Conservation (phyloP, 2,113 vertebrate genomes). For the Nothocercus nigrocapillus region DNA sequence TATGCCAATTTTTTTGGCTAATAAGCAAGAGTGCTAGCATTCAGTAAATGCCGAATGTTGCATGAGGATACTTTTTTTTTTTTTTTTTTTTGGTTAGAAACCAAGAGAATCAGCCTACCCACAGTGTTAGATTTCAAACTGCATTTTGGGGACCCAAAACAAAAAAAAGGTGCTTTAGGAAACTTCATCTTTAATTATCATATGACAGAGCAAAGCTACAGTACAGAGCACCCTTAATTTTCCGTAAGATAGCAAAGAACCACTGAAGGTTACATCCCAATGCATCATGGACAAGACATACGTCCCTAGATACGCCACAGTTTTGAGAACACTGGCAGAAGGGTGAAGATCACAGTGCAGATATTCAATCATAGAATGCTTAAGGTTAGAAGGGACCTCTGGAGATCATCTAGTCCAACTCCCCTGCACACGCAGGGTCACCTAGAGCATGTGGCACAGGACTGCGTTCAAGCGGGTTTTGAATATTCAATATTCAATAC, state of each 20-base stretch:
- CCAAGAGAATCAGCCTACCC: not conserved
- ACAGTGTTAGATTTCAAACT: not conserved
- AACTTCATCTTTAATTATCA: not conserved
- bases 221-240: conserved; percentile 73
- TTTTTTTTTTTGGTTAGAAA: not conserved
- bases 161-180: not conserved
- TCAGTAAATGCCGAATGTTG: not conserved
- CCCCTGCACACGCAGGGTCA: no score
- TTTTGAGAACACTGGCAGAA: conserved; percentile 76
- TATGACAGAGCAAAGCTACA: not conserved
- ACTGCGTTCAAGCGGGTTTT: not conserved
- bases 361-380: conserved; percentile 72
- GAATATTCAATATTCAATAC: conserved; percentile 63
- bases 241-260: conserved; percentile 76
- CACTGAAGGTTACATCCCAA: conserved; percentile 81
- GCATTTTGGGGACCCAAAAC: not conserved
- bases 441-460: no score
- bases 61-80: not conserved
- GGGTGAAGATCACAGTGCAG: conserved; percentile 77
- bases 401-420: no score
- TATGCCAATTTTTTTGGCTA: conserved; percentile 11
- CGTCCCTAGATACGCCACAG: conserved; percentile 76
- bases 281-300: conserved; percentile 42
- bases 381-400: no score
- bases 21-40: not conserved